Conservation (phyloP, 2,888 invertebrate genomes). For the Bellardia bayeri region DNA sequence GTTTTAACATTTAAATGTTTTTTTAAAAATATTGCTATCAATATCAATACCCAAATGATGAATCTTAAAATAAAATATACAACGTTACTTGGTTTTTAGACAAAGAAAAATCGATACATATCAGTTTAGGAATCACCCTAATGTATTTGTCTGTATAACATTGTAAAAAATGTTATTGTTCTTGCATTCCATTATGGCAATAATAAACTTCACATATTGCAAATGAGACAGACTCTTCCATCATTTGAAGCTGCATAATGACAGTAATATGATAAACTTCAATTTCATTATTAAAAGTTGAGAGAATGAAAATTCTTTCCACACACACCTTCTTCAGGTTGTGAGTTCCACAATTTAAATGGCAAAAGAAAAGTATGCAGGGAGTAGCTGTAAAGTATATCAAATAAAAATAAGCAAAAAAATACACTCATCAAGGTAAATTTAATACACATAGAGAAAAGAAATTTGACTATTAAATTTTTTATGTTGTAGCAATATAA, state of each 20-base stretch:
- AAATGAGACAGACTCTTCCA: neutral
- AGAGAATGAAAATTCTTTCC: constrained; percentile 16
- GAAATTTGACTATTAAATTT: no score
- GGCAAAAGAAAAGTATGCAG: constrained; percentile 6
- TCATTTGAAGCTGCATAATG: constrained; percentile 23
- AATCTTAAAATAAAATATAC: no score
- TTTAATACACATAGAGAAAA: neutral
- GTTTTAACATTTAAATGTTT: no score
- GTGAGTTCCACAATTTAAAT: neutral
- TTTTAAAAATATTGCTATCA: no score
- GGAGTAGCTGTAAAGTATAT: constrained; percentile 9
- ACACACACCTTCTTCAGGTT: neutral
- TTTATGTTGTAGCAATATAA: no score
- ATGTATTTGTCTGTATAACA: neutral
- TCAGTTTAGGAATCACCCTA: no score
- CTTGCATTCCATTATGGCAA: neutral
- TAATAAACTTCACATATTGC: constrained; percentile 1
- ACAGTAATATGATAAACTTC: constrained; percentile 45
- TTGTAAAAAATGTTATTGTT: neutral
- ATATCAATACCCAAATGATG: no score
- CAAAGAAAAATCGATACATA: no score
- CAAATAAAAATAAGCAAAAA: neutral
- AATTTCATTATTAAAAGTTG: constrained; percentile 56
- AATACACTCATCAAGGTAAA: constrained; percentile 23
- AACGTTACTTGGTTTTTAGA: no score